Conservation (phyloP, 2,888 invertebrate genomes). For the Drosophila prostipennis region DNA sequence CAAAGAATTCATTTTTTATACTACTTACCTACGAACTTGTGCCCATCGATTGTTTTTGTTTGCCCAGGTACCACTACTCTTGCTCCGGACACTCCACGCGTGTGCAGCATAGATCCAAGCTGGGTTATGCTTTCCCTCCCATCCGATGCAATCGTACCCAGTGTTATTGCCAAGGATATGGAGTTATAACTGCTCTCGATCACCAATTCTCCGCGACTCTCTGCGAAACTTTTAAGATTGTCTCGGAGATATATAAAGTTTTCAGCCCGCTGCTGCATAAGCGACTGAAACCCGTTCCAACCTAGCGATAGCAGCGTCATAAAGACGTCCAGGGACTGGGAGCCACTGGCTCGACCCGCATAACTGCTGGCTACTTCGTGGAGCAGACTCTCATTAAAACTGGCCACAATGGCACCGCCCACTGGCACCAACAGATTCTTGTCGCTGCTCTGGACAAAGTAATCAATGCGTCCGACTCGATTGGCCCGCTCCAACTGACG, state of each 20-base stretch:
- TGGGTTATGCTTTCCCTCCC: conserved; percentile 84
- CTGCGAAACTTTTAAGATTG: conserved; percentile 86
- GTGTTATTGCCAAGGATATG: conserved; percentile 87
- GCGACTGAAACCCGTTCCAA: conserved; percentile 86
- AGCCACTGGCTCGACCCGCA: conserved; percentile 90
- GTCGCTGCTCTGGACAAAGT: conserved; percentile 93
- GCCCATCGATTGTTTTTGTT: conserved; percentile 85
- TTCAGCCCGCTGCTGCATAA: conserved; percentile 87
- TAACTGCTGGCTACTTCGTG: conserved; percentile 89
- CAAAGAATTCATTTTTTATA: too few species aligned
- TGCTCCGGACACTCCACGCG: conserved; percentile 89
- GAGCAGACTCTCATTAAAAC: conserved; percentile 87
- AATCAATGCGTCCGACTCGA: conserved; percentile 89
- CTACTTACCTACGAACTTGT: conserved; percentile 86
- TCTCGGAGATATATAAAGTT: conserved; percentile 87
- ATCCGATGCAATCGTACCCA: conserved; percentile 76
- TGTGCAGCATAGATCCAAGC: conserved; percentile 90
- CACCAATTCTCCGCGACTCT: conserved; percentile 86
- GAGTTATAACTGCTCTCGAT: conserved; percentile 88
- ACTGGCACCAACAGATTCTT: conserved; percentile 94
- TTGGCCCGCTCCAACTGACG: conserved; percentile 88
- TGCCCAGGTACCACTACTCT: conserved; percentile 87
- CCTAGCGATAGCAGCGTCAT: conserved; percentile 91
- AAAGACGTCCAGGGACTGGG: conserved; percentile 90
- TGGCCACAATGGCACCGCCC: conserved; percentile 91